Evolutionary conservation across 2,113 vertebrate species (phyloP), one percentile per base, ranked within the genome.

Genomic region (Rutilus rutilus): DNA sequence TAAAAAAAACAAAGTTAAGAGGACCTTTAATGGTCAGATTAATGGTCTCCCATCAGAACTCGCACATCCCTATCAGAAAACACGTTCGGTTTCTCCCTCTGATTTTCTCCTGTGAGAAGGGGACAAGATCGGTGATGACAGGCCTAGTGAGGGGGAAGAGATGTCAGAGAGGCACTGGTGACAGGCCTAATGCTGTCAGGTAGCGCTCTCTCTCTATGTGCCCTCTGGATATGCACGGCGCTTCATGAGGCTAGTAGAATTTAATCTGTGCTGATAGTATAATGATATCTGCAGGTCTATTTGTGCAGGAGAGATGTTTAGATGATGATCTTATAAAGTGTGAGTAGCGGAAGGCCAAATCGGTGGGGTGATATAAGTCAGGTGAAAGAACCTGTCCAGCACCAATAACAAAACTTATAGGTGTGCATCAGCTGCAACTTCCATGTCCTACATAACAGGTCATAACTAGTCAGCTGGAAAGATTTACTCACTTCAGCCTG

Each of bases 71-170:
- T 21, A 50, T 59, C 47, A 79, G 59, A 60, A n/a, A 71, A 27
- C 30, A 60, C 30, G 39, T 25, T 52, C 57, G 57, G 45, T 78
- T 74, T 62, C 45, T 84, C 19, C 71, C 82, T 75, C n/a, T 36
- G 39, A 73, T 78, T 85, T 83, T 47, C 45, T 47, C n/a, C n/a
- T 86, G 65, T 86, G 65, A 57, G 33, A 42, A 84, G 1, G 59
- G 39, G 88, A 89, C 83, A 85, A 78, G 74, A 89, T 78, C 21
- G 10, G 64, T 82, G 69, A 80, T 89, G 88, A 85, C 88, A 83
- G 83, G 69, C 79, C 88, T 59, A 85, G 86, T 89, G 89, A 88
- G 42, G 81, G 54, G 71, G 85, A 87, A 88, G 65, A 85, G 84
- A 90, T 86, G 78, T 83, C 69, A 79, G 74, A 80, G 50, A 78